Evolutionary conservation across 2,113 vertebrate genomes (phyloP).

Genomic region (Quiscalus mexicanus): DNA sequence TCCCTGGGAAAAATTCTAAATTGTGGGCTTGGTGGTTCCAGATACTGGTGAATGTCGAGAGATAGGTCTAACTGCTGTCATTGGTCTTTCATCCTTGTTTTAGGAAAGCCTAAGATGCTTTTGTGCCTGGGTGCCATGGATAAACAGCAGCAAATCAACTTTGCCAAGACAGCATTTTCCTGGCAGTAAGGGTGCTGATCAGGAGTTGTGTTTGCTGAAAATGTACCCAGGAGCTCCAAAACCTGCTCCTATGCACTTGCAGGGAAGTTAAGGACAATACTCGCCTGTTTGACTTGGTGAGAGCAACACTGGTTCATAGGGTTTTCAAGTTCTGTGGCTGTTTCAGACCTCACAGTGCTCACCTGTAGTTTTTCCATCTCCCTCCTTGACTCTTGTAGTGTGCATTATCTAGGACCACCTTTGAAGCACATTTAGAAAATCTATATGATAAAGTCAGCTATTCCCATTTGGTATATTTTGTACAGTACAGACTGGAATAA

Average conservation of each 20-base stretch:
- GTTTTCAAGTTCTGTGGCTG: not conserved
- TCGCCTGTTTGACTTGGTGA: not conserved
- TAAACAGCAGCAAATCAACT: not conserved
- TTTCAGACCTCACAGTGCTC: not conserved
- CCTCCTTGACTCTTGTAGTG: not conserved
- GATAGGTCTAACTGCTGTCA: not conserved
- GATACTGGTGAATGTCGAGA: not conserved
- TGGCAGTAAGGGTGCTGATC: not conserved
- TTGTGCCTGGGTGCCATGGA: not conserved
- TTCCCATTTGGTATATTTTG: not conserved
- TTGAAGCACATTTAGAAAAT: not conserved
- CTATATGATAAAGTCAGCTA: not conserved
- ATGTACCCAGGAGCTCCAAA: not conserved
- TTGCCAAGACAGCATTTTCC: not conserved
- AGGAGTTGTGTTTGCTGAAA: not conserved
- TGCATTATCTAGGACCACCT: not conserved
- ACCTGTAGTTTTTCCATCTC: not conserved
- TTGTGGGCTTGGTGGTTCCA: not conserved
- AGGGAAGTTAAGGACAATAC: not conserved
- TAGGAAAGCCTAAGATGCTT: not conserved
- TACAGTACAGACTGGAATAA: not conserved
- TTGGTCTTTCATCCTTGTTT: not conserved
- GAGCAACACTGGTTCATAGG: accelerated
- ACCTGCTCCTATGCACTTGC: accelerated
- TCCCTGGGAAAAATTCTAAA: not conserved